Conservation (phyloP, 2,797 vertebrate genomes). For the Lerista edwardsae region DNA sequence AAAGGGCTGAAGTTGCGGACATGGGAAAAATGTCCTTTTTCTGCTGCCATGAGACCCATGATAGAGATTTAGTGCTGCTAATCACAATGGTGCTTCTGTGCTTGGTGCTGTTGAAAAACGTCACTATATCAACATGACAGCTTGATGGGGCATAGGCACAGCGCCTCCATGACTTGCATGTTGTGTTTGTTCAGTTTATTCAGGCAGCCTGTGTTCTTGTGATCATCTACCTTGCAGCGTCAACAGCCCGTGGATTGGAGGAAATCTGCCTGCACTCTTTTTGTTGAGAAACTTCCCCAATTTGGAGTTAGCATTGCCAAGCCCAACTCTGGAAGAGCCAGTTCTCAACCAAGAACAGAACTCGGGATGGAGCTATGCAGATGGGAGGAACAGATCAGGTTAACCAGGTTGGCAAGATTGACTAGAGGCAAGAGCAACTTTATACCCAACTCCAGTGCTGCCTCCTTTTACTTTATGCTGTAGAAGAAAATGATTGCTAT, state of each 20-base stretch:
- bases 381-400: not conserved
- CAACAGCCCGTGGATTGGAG: not conserved
- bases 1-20: not conserved
- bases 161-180: not conserved
- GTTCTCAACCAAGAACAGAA: not conserved
- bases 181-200: constrained; percentile 26
- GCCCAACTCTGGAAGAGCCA: not conserved
- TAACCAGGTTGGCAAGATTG: not conserved
- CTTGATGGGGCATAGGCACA: constrained; percentile 38
- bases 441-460: not conserved
- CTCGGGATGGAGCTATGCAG: too few species aligned
- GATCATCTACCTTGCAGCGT: not conserved
- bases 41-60: not conserved
- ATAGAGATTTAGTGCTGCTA: constrained; percentile 5
- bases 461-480: not conserved
- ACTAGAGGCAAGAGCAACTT: not conserved
- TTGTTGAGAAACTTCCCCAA: constrained; percentile 8
- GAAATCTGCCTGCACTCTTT: constrained; percentile 14
- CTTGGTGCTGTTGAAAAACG: not conserved
- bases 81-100: not conserved
- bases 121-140: constrained; percentile 15
- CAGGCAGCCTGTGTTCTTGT: not conserved
- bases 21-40: constrained; percentile 33
- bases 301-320: constrained; percentile 1
- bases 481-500: too few species aligned